Evolutionary conservation across 1,140 invertebrate species (phyloP).

Genomic region (Drosophila pectinifera): DNA sequence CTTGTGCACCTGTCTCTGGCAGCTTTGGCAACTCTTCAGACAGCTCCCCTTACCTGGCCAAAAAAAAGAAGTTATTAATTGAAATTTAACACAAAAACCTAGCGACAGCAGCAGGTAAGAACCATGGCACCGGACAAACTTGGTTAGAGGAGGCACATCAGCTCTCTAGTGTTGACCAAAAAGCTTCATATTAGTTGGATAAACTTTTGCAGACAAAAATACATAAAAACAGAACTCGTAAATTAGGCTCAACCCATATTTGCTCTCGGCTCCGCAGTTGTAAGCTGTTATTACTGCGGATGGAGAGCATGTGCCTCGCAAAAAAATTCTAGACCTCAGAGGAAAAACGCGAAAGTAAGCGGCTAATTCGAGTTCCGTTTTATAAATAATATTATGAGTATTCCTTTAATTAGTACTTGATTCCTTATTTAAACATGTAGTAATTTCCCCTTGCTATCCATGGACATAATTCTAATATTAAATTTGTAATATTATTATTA

Average conservation of each 20-base stretch:
- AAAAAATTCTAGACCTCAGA: too few relatives aligned
- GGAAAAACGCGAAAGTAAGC: too few relatives aligned
- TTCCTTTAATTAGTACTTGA: neutral
- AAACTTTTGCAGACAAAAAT: too few relatives aligned
- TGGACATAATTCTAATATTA: neutral
- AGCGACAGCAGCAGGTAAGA: slow-evolving; percentile 28
- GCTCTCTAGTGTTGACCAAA: neutral
- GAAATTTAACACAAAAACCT: slow-evolving; percentile 59
- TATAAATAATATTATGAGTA: neutral
- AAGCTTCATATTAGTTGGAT: neutral
- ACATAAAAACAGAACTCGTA: too few relatives aligned
- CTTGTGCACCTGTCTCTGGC: slow-evolving; percentile 56
- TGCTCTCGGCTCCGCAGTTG: too few relatives aligned
- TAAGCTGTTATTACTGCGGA: too few relatives aligned
- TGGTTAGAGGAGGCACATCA: neutral
- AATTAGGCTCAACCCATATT: too few relatives aligned
- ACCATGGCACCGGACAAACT: slow-evolving; percentile 27
- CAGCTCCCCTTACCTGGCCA: slow-evolving; percentile 5
- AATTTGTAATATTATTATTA: neutral
- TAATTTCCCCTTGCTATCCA: neutral
- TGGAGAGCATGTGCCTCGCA: too few relatives aligned
- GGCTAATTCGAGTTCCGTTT: too few relatives aligned
- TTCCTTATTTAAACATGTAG: neutral
- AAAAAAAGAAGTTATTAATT: slow-evolving; percentile 71
- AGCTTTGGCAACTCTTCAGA: slow-evolving; percentile 48